Percentiles rank a stretch among this genome's conserved stretches.
phyloP scores from a whole-genome alignment of 2,888 invertebrate genomes.

The Mesochorus sp. region DNA sequence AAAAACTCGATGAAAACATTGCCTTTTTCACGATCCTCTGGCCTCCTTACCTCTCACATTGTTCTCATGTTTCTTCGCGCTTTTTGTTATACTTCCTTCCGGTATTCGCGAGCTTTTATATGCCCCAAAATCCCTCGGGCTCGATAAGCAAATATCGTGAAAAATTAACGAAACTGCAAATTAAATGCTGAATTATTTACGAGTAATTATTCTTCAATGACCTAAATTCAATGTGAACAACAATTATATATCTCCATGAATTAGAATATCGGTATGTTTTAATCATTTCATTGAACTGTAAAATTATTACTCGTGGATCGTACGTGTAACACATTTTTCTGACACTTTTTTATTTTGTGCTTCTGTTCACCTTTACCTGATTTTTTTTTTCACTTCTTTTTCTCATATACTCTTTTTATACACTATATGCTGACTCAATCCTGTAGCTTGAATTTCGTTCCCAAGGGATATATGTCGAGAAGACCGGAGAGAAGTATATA shows the following conservation, averaged over 20 bases:
- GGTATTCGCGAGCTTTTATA: background rate
- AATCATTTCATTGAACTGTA: background rate
- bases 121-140: slow-evolving; percentile 15
- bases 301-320: background rate
- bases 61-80: background rate
- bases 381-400: slow-evolving; percentile 17
- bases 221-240: background rate
- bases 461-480: slow-evolving; percentile 31
- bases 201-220: background rate
- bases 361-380: slow-evolving; percentile 9
- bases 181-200: too few relatives aligned
- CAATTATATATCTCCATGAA: background rate
- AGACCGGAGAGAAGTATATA: background rate
- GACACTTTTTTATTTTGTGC: background rate
- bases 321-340: background rate
- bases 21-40: slow-evolving; percentile 16
- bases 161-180: background rate
- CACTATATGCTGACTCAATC: slow-evolving; percentile 36
- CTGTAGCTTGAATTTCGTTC: slow-evolving; percentile 47
- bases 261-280: background rate
- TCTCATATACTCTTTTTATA: slow-evolving; percentile 8
- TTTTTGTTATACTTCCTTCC: background rate
- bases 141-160: slow-evolving; percentile 31
- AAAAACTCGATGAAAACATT: slow-evolving; percentile 62
- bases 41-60: slow-evolving; percentile 1